Evolutionary conservation across 2,113 vertebrate species (phyloP).

Genomic region (Equus przewalskii): DNA sequence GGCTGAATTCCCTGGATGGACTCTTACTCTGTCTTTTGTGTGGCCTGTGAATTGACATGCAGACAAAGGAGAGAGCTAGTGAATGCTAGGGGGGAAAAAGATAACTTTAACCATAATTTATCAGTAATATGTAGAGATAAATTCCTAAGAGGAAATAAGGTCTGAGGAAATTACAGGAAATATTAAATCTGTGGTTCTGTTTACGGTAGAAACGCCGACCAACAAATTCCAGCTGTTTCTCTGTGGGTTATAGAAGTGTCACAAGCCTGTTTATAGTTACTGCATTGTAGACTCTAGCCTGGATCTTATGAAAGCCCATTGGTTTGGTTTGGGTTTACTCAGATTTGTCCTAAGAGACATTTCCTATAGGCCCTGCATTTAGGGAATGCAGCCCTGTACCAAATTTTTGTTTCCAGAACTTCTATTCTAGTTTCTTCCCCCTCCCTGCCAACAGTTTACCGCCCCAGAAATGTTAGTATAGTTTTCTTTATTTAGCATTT

Average conservation of each 20-base stretch:
- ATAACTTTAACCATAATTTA: constrained; percentile 71
- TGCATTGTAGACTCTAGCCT: constrained; percentile 43
- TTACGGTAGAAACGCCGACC: constrained; percentile 74
- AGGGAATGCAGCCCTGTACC: neutral
- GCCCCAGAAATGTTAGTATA: neutral
- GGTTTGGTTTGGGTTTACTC: constrained; percentile 63
- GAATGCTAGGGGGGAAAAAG: constrained; percentile 31
- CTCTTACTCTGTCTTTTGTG: constrained; percentile 11
- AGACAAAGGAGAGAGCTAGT: constrained; percentile 48
- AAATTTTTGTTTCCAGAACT: constrained; percentile 57
- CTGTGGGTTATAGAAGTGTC: constrained; percentile 77
- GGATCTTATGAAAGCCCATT: constrained; percentile 51
- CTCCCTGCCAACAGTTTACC: constrained; percentile 3
- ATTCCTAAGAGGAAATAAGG: constrained; percentile 77
- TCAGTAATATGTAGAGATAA: constrained; percentile 74
- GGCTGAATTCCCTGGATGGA: neutral
- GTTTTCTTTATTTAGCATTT: constrained; percentile 53
- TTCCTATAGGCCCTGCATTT: constrained; percentile 54
- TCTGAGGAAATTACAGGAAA: constrained; percentile 81
- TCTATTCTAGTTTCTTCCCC: neutral
- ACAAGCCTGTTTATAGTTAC: constrained; percentile 79
- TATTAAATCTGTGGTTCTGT: constrained; percentile 81
- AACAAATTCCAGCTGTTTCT: constrained; percentile 82
- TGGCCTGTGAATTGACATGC: constrained; percentile 50
- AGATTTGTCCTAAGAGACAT: constrained; percentile 58